phyloP scores from a whole-genome alignment of 2,888 invertebrate species.

The Lypha dubia region DNA sequence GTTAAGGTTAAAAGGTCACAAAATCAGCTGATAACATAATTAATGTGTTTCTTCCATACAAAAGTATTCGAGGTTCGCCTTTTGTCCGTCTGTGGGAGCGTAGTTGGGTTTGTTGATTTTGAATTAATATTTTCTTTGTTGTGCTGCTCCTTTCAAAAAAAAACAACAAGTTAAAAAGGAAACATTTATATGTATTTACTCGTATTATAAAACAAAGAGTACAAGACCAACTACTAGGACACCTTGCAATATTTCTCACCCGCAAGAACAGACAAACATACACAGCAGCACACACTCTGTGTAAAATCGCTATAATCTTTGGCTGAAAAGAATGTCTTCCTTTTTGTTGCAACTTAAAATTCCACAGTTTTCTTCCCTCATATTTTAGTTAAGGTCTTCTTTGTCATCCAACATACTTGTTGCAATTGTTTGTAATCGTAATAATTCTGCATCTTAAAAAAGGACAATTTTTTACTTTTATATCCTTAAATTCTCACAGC shows the following conservation, averaged over 20 bases:
- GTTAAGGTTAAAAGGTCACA: conserved; percentile 67
- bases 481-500: conserved; percentile 39
- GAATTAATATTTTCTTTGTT: conserved; percentile 37
- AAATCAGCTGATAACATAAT: conserved; percentile 67
- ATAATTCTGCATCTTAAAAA: conserved; percentile 44
- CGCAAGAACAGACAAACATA: conserved; percentile 33
- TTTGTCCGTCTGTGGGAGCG: conserved; percentile 68
- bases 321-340: conserved; percentile 42
- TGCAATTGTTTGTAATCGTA: conserved; percentile 59
- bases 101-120: conserved; percentile 55
- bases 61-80: neutral
- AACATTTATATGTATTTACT: conserved; percentile 11
- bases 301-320: conserved; percentile 26
- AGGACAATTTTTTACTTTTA: conserved; percentile 28
- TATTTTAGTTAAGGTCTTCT: conserved; percentile 39
- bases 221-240: conserved; percentile 4
- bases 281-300: conserved; percentile 34
- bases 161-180: neutral
- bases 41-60: conserved; percentile 7
- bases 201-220: too few relatives aligned
- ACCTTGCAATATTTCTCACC: conserved; percentile 62
- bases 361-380: conserved; percentile 55
- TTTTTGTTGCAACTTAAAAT: conserved; percentile 32
- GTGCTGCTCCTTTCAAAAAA: neutral
- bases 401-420: conserved; percentile 43